These are phyloP conservation scores for Oscarella lobularis DNA, from an alignment of 37 sponge, comb jelly and placozoan genomes.

Conservation along the genomic window DNA sequence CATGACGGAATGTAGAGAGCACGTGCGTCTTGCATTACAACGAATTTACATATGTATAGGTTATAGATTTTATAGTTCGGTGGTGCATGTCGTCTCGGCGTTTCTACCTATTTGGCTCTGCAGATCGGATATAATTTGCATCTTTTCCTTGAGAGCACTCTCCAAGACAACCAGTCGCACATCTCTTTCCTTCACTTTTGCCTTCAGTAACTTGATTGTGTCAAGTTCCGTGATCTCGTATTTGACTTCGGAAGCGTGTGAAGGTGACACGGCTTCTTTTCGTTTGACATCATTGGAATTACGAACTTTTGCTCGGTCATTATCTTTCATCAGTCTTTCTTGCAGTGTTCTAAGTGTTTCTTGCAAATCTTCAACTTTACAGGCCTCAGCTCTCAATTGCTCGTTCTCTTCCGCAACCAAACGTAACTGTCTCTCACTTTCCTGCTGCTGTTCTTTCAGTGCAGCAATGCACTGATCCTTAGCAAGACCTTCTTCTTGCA, in stretches of 20 bases:
- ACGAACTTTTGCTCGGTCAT: background rate
- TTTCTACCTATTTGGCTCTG: too few relatives aligned
- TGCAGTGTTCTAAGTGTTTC: background rate
- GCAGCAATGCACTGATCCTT: constrained; percentile 1
- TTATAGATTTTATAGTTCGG: too few relatives aligned
- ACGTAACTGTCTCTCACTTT: background rate
- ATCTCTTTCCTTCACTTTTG: background rate
- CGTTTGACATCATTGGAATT: background rate
- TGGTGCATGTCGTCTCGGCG: too few relatives aligned
- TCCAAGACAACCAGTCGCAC: background rate
- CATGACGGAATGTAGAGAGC: too few relatives aligned
- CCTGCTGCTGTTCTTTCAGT: background rate
- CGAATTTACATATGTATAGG: too few relatives aligned
- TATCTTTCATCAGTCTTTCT: background rate
- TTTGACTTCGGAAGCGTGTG: background rate
- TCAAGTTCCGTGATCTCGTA: background rate
- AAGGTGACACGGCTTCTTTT: background rate
- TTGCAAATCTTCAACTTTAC: background rate
- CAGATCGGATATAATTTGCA: background rate
- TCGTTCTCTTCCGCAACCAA: background rate
- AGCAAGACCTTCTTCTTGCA: background rate
- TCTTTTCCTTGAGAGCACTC: constrained; percentile 1
- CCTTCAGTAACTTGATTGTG: background rate
- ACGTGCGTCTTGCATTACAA: too few relatives aligned
- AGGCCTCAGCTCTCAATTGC: background rate